Base-by-base conservation (phyloP, 2,797 vertebrate species). In the Phoxinus dragarum region DNA sequence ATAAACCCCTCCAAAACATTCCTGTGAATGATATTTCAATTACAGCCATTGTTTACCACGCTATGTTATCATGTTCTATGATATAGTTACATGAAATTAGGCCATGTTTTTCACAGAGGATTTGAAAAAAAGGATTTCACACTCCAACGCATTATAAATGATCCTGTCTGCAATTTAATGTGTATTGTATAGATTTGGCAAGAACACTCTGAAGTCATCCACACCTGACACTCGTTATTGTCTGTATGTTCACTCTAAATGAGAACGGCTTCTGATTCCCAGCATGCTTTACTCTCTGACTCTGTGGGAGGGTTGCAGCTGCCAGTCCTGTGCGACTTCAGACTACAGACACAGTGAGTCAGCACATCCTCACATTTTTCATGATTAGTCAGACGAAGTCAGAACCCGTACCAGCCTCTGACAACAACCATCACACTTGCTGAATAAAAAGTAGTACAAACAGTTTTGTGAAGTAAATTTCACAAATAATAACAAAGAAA, bases 101-200 rank as follows among this genome's bases (percentile, higher is more conserved):
- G 68, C 84, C 79, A 85, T 89, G 77, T 84, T 93, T 92, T 93
- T 93, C 91, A 92, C 88, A 90, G 34, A 84, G 89, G 88, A 92
- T 93, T 94, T 6, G 6, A 44, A 11, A 44, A 94, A 95, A 89
- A 90, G 92, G 90, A 93, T 94, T 94, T 92, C 89, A 89, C 89
- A 89, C 90, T 92, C 86, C 3, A 74, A 87, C 47, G 85, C 89
- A 89, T 85, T 27, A 59, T 38, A 79, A 86, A 76, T 47, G 90
- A 90, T 91, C 87, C 88, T 86, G 75, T 88, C 86, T 91, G 91
- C 85, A 88, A 92, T 89, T 92, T 93, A 49, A 74, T 27, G 31
- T 75, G 59, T 34, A 17, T 17, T 17, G 19, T 34, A 66, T 7
- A 52, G 27, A 71, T 84, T 61, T 72, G n/a, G 14, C 69, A 80